Conservation (phyloP, 2,888 invertebrate genomes). For the Coecobrya sp. region DNA sequence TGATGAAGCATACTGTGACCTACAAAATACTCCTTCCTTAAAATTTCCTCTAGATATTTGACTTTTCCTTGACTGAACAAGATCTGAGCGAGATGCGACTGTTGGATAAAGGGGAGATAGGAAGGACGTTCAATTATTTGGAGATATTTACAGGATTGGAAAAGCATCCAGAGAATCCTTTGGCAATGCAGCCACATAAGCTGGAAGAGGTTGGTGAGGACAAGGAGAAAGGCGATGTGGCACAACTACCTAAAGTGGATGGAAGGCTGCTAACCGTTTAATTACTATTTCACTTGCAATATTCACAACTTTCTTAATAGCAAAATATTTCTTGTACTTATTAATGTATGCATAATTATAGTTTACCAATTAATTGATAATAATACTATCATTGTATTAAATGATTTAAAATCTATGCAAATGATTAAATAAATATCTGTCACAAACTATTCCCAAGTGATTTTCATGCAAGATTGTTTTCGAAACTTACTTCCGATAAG, state of each 20-base stretch:
- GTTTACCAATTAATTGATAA: too few relatives aligned
- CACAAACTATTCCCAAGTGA: not conserved
- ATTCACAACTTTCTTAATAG: too few relatives aligned
- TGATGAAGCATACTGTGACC: not conserved
- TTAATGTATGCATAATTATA: too few relatives aligned
- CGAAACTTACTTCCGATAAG: conserved; percentile 90
- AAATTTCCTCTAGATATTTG: conserved; percentile 89
- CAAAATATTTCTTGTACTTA: too few relatives aligned
- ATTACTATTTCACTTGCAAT: not conserved
- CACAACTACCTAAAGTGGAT: not conserved
- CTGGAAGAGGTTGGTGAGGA: not conserved
- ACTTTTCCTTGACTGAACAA: conserved; percentile 90
- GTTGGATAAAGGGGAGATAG: conserved; percentile 91
- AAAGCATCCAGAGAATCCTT: conserved; percentile 70
- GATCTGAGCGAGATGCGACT: conserved; percentile 90
- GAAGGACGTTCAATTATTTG: conserved; percentile 89
- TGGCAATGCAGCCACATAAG: not conserved
- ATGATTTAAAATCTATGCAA: not conserved
- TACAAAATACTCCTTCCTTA: not conserved
- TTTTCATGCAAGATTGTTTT: not conserved
- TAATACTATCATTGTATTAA: not conserved
- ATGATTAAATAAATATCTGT: not conserved
- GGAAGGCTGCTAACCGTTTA: not conserved
- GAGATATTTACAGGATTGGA: conserved; percentile 71
- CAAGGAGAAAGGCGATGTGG: not conserved